Base-by-base conservation (phyloP, 2,888 invertebrate genomes). In the Halocaridina rubra region DNA sequence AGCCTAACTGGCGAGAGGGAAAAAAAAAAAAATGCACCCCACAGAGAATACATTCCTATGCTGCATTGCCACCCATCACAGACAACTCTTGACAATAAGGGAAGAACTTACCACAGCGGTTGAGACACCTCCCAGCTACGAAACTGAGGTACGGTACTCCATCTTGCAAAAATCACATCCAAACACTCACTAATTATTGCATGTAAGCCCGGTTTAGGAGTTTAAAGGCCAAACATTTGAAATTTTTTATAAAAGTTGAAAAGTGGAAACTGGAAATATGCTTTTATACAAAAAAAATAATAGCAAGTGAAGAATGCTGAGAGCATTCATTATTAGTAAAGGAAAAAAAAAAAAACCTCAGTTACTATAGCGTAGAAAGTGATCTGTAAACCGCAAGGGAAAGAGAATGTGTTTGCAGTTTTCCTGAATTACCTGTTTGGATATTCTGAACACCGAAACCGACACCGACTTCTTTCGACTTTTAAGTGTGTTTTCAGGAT, bases 351-450 rank as follows among this genome's bases (percentile, higher is more conserved):
- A 13, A 33, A 59, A 53, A 76, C 57, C 57, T 53, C 57, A 29
- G 76, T 53, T 30, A 30, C 46, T 80, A 71, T 16, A 69, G 71
- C 80, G 53, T 32, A 71, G 69, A 79, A 39, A 33, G 67, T 69
- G 46, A 69, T 46, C 29, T 69, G 57, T 59, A 69, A 19, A 80
- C 80, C 7, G 57, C 57, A 69, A 13, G 71, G 71, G 72, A 76
- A 77, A 39, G 76, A 30, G 39, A 82, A 30, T 82, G 77, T 82
- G 82, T 82, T 82, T 82, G 77, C 77, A 64, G 53, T 77, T 77
- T 82, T 82, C 77, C 82, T 77, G 82, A 82, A 82, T 77, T 64
- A 77, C 77, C 77, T 77, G 82, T 82, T 77, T 39, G 82, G 78
- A 10, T n/a, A n/a, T n/a, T 78, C 82, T 78, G 72, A 84, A 84